Evolutionary conservation across 2,888 invertebrate species (phyloP).

Genomic region (Pristionchus maxplancki): DNA sequence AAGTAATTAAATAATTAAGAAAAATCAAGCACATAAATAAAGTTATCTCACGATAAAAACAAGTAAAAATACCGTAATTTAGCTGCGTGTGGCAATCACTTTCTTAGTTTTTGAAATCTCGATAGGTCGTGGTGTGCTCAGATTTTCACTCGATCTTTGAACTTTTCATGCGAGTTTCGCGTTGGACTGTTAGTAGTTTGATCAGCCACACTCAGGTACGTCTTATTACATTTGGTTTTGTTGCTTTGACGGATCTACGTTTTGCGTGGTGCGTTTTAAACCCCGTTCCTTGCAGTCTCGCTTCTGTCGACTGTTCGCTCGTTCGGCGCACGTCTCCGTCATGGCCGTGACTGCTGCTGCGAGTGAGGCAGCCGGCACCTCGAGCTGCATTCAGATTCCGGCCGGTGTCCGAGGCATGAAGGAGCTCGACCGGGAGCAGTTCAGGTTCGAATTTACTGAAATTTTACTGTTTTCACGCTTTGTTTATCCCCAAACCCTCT

Average conservation of each 20-base stretch:
- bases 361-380: not conserved
- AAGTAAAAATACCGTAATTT: not conserved
- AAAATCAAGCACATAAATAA: not conserved
- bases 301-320: not conserved
- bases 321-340: not conserved
- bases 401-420: slow-evolving; percentile 66
- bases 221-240: not conserved
- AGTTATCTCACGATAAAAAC: not conserved
- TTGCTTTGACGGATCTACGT: not conserved
- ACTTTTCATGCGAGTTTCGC: slow-evolving; percentile 36
- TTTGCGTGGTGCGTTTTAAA: not conserved
- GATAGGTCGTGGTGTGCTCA: not conserved
- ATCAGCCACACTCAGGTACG: slow-evolving; percentile 20
- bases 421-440: slow-evolving; percentile 62
- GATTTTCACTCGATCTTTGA: not conserved
- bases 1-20: not conserved
- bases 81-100: not conserved
- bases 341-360: slow-evolving; percentile 13
- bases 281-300: not conserved
- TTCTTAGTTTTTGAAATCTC: not conserved
- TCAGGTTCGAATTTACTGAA: slow-evolving; percentile 57
- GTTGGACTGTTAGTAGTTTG: not conserved
- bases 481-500: not conserved
- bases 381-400: slow-evolving; percentile 54
- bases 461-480: not conserved